Conservation (phyloP, 2,797 vertebrate genomes). For the Eulemur albifrons region DNA sequence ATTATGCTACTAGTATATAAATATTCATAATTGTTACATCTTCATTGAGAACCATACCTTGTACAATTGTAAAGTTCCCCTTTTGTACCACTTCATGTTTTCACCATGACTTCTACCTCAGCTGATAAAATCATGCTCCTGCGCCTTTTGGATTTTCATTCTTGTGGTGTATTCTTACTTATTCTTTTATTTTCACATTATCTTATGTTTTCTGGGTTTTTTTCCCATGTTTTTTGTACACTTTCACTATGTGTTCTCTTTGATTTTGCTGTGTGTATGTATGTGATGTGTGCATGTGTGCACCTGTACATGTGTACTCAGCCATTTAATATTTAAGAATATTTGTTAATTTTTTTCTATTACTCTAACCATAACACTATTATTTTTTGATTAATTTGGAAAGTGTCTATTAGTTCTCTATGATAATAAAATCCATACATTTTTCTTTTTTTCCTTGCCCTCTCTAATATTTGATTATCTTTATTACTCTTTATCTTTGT, state of each 20-base stretch:
- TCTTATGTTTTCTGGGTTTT: not conserved
- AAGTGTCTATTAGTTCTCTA: not conserved
- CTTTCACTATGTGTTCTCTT: not conserved
- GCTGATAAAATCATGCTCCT: not conserved
- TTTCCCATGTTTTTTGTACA: not conserved
- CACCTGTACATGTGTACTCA: not conserved
- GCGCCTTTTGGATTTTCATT: not conserved
- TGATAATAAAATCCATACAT: not conserved
- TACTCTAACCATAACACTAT: not conserved
- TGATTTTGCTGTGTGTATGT: not conserved
- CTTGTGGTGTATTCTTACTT: not conserved
- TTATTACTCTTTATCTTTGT: not conserved
- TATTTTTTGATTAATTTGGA: not conserved
- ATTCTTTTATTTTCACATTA: not conserved
- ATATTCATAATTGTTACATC: not conserved
- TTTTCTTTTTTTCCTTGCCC: not conserved
- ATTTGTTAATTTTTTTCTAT: not conserved
- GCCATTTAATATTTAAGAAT: conserved; percentile 5
- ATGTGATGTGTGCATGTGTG: not conserved
- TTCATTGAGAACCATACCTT: not conserved
- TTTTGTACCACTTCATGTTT: not conserved
- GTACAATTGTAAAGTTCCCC: not conserved
- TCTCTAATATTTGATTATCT: not conserved
- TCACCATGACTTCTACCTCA: not conserved
- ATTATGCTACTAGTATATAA: not conserved